Evolutionary conservation across 2,113 vertebrate genomes (phyloP).

Genomic region (Tenrec ecaudatus): DNA sequence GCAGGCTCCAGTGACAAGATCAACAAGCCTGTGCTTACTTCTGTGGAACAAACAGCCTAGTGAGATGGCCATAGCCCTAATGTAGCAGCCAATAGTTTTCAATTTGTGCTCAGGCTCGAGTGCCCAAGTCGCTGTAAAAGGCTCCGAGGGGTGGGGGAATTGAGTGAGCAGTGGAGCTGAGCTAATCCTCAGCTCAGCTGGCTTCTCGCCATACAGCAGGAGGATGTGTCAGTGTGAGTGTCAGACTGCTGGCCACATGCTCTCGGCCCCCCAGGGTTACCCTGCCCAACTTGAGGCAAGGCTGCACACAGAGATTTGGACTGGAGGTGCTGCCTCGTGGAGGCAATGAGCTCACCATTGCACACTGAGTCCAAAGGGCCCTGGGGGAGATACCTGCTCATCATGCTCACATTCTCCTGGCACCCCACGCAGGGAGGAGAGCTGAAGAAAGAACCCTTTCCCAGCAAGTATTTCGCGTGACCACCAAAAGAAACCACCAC

Average conservation of each 20-base stretch:
- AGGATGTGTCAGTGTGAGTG: not conserved
- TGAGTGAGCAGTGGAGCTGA: not conserved
- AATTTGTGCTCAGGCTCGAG: not conserved
- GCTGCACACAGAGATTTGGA: not conserved
- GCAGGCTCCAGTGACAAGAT: not conserved
- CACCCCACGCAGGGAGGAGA: not conserved
- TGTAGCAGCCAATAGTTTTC: not conserved
- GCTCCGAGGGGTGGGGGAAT: not conserved
- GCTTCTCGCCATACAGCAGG: not conserved
- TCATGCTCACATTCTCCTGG: not conserved
- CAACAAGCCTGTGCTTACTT: not conserved
- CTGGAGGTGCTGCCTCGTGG: accelerated
- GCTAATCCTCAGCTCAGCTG: not conserved
- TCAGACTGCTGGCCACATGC: not conserved
- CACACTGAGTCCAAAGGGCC: not conserved
- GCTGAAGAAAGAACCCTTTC: not conserved
- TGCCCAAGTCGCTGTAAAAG: not conserved
- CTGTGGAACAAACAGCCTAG: not conserved
- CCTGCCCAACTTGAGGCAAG: not conserved
- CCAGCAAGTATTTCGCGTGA: not conserved
- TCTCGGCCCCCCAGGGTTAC: not conserved
- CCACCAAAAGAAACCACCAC: not conserved
- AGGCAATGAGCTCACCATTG: not conserved
- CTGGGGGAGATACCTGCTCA: not conserved
- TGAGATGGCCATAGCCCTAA: not conserved